Conservation (phyloP, 23 tunicate genomes). For the Styela clava region DNA sequence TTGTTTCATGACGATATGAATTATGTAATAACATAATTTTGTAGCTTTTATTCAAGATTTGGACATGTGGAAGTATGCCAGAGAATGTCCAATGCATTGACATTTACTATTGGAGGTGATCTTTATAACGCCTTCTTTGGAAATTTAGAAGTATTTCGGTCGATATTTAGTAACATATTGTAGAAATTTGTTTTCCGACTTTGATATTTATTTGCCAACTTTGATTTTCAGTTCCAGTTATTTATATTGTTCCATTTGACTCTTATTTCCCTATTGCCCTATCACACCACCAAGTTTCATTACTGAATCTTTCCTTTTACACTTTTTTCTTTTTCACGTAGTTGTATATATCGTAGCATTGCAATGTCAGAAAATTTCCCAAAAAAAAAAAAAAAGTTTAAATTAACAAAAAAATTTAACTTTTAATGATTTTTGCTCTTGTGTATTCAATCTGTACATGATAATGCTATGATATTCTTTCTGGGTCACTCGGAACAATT, state of each 20-base stretch:
- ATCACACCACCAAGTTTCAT: not conserved
- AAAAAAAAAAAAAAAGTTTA: not conserved
- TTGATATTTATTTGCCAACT: not conserved
- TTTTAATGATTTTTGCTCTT: not conserved
- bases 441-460: not conserved
- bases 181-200: not conserved
- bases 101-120: too few relatives aligned
- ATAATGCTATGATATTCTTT: not conserved
- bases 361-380: not conserved
- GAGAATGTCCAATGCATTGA: too few relatives aligned
- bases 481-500: not conserved
- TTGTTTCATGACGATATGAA: too few relatives aligned
- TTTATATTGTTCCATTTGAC: constrained; percentile 6
- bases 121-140: too few relatives aligned
- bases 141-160: too few relatives aligned
- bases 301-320: not conserved
- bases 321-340: not conserved
- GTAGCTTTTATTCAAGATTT: too few relatives aligned
- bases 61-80: too few relatives aligned
- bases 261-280: not conserved
- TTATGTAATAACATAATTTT: too few relatives aligned
- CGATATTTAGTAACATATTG: not conserved
- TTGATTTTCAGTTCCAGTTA: not conserved
- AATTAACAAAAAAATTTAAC: not conserved
- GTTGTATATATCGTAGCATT: constrained; percentile 17